A percentile compares a stretch with the other conserved stretches of the same genome.
Conservation (phyloP, 1,140 invertebrate genomes). For the Lasioglossum albipes region DNA sequence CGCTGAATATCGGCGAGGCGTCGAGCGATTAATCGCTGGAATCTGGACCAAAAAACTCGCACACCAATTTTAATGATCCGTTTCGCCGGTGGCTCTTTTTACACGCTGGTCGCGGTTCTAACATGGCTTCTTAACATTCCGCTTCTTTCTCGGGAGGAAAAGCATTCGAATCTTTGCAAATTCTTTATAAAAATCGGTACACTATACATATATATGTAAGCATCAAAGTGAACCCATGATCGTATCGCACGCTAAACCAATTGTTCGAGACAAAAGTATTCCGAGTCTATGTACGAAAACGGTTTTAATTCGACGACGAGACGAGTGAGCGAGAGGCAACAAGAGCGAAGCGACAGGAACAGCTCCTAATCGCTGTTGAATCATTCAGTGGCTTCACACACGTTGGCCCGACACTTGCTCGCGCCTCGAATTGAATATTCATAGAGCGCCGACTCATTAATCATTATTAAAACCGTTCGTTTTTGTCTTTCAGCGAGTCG, state of each 20-base stretch:
- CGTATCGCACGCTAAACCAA: no score
- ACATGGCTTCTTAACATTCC: no score
- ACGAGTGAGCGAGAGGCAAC: no score
- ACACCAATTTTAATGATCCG: neutral
- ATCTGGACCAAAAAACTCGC: neutral
- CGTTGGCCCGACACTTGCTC: neutral
- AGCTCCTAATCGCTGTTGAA: neutral
- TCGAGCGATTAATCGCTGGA: neutral
- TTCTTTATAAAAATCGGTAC: no score
- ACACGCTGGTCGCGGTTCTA: neutral
- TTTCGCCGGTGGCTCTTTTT: neutral
- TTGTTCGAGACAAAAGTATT: no score
- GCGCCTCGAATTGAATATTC: neutral
- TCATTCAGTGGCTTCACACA: neutral
- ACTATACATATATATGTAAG: no score
- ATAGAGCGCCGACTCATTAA: neutral
- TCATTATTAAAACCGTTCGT: neutral
- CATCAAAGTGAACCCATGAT: no score
- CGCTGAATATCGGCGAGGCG: neutral
- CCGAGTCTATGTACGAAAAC: no score
- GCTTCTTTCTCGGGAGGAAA: no score
- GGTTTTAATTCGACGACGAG: no score
- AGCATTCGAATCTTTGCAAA: no score
- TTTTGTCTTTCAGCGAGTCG: slow-evolving; percentile 74
- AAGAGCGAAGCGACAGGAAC: neutral